Percentiles rank a stretch among this genome's conserved stretches.
These are phyloP conservation scores for Pteria penguin DNA, from an alignment of 2,888 invertebrate species.

Conservation along the genomic window DNA sequence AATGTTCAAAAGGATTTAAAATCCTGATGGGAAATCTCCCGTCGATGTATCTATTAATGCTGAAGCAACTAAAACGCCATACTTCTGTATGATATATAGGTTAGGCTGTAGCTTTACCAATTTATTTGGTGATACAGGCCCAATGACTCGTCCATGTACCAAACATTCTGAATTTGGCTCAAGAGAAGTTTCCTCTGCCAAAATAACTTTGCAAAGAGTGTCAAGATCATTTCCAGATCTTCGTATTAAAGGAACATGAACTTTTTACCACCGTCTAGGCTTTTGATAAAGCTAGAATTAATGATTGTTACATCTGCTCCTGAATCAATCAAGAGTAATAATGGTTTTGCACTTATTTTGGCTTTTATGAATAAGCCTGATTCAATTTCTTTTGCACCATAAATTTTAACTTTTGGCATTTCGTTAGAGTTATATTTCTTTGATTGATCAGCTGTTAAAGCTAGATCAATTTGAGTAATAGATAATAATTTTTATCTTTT, in stretches of 20 bases:
- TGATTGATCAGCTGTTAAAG: not conserved
- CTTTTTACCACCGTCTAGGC: not conserved
- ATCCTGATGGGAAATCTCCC: constrained; percentile 22
- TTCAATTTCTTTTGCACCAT: not conserved
- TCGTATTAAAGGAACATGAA: constrained; percentile 17
- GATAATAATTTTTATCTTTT: not conserved
- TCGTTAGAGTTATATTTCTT: not conserved
- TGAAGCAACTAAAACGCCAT: constrained; percentile 28
- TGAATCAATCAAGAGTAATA: not conserved
- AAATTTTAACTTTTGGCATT: not conserved
- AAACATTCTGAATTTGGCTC: constrained; percentile 12
- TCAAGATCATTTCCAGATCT: not conserved
- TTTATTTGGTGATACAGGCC: constrained; percentile 5
- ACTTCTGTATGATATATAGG: constrained; percentile 18
- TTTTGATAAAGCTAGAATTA: not conserved
- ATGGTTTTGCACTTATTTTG: not conserved
- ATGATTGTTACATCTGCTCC: not conserved
- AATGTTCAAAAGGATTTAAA: constrained; percentile 12
- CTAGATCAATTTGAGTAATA: not conserved
- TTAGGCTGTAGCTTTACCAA: constrained; percentile 16
- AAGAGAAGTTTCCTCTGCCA: constrained; percentile 5
- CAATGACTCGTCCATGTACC: constrained; percentile 3
- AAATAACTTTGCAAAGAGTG: constrained; percentile 15
- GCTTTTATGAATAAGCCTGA: not conserved
- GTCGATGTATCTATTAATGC: constrained; percentile 13